A percentile compares a stretch with the other conserved stretches of the same genome.
These are phyloP conservation scores for Sitodiplosis mosellana DNA, from an alignment of 1,140 invertebrate genomes.

Conservation along the genomic window DNA sequence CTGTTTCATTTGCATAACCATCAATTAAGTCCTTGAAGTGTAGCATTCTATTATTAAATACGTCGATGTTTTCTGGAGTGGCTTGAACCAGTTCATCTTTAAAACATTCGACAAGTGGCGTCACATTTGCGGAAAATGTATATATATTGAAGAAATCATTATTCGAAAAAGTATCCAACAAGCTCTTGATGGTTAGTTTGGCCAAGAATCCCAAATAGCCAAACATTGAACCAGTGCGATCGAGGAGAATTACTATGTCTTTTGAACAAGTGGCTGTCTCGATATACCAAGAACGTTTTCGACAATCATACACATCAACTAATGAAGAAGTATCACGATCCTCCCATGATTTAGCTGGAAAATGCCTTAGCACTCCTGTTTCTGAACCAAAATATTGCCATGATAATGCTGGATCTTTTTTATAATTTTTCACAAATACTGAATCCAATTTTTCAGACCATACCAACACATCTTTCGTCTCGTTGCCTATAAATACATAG, in stretches of 20 bases:
- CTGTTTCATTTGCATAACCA: slow-evolving; percentile 54
- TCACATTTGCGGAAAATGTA: slow-evolving; percentile 44
- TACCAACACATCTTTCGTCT: slow-evolving; percentile 52
- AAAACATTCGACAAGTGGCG: slow-evolving; percentile 63
- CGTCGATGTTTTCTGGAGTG: slow-evolving; percentile 72
- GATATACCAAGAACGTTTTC: slow-evolving; percentile 84
- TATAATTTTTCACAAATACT: slow-evolving; percentile 69
- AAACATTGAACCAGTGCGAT: slow-evolving; percentile 94
- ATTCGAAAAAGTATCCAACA: slow-evolving; percentile 90
- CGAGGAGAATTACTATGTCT: slow-evolving; percentile 89
- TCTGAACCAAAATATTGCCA: slow-evolving; percentile 96
- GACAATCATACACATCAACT: slow-evolving; percentile 63
- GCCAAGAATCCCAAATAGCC: slow-evolving; percentile 51
- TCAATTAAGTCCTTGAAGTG: slow-evolving; percentile 37
- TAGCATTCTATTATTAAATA: slow-evolving; percentile 52
- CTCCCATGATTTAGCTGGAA: slow-evolving; percentile 37
- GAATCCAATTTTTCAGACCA: slow-evolving; percentile 76
- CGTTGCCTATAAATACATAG: slow-evolving; percentile 27
- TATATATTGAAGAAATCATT: slow-evolving; percentile 95
- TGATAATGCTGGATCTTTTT: slow-evolving; percentile 66
- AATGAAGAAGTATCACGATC: slow-evolving; percentile 29
- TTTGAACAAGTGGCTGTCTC: slow-evolving; percentile 94
- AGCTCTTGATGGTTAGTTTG: slow-evolving; percentile 54
- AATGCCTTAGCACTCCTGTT: slow-evolving; percentile 77
- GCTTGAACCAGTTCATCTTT: slow-evolving; percentile 70